A percentile compares a stretch with the other conserved stretches of the same genome.
Conservation (phyloP, 2,888 invertebrate species). For the Hypomecis atomaria region DNA sequence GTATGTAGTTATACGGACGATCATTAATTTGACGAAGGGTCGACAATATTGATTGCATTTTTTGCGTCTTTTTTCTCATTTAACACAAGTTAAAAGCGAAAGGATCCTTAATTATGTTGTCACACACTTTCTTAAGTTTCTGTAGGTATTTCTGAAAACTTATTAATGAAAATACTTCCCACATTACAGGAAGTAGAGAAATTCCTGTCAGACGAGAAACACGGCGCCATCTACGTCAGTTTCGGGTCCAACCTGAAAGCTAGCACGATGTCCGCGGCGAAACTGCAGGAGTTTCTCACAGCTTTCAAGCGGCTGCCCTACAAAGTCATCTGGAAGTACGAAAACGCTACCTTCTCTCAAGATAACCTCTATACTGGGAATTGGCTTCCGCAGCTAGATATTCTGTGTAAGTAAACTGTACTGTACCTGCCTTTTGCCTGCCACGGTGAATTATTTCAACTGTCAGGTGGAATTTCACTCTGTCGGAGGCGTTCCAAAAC, state of each 20-base stretch:
- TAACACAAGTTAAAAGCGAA: too few relatives aligned
- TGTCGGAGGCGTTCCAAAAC: too few relatives aligned
- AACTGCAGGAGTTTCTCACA: slow-evolving; percentile 82
- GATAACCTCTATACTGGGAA: slow-evolving; percentile 85
- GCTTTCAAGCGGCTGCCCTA: slow-evolving; percentile 86
- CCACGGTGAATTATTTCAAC: not conserved
- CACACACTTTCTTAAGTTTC: too few relatives aligned
- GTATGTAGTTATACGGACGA: too few relatives aligned
- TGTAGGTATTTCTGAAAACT: not conserved
- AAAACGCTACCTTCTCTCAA: slow-evolving; percentile 83
- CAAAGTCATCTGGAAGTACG: slow-evolving; percentile 90
- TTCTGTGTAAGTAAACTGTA: slow-evolving; percentile 84
- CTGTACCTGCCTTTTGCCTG: too few relatives aligned
- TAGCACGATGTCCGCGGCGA: slow-evolving; percentile 85
- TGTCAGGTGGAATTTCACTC: not conserved
- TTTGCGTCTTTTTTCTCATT: too few relatives aligned
- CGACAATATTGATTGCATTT: too few relatives aligned
- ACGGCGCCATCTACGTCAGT: slow-evolving; percentile 89
- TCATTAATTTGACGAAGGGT: too few relatives aligned
- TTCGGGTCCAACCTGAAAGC: slow-evolving; percentile 89
- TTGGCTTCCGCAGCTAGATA: slow-evolving; percentile 89
- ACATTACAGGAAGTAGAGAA: slow-evolving; percentile 81
- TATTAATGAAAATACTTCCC: not conserved
- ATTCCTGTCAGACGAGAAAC: slow-evolving; percentile 84
- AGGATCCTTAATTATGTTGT: too few relatives aligned